Conservation (phyloP, 2,888 invertebrate species). For the Mythimna impura region DNA sequence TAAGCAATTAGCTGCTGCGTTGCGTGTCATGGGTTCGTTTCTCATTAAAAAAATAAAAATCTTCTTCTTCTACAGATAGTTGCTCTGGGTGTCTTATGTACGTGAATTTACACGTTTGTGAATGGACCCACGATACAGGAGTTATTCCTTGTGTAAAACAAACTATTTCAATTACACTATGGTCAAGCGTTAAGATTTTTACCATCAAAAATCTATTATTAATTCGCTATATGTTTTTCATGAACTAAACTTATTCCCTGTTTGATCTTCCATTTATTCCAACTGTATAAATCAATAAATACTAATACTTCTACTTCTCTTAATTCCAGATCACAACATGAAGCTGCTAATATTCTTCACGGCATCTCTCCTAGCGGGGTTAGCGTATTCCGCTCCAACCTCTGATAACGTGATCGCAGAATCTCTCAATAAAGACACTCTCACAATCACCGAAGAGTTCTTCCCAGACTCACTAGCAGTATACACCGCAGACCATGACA, state of each 20-base stretch:
- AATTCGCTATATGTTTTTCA: too few relatives aligned
- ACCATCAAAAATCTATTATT: too few relatives aligned
- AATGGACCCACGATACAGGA: too few relatives aligned
- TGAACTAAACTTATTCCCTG: background rate
- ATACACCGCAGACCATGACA: conserved; percentile 69
- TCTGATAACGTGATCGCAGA: conserved; percentile 21
- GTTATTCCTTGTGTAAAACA: too few relatives aligned
- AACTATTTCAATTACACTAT: too few relatives aligned
- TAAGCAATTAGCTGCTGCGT: too few relatives aligned
- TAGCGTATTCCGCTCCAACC: conserved; percentile 65
- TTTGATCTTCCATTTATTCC: background rate
- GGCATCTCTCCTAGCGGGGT: conserved; percentile 62
- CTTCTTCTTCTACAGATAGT: conserved; percentile 70
- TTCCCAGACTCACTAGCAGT: conserved; percentile 64
- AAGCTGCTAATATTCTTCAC: conserved; percentile 59
- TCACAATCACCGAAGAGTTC: conserved; percentile 64
- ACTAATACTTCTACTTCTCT: background rate
- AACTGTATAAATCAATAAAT: background rate
- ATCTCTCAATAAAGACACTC: conserved; percentile 47
- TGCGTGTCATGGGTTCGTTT: too few relatives aligned
- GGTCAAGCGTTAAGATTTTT: too few relatives aligned
- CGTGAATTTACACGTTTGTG: too few relatives aligned
- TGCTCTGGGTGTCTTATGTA: too few relatives aligned
- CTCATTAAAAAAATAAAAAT: background rate
- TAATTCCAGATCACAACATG: conserved; percentile 62